phyloP scores from a whole-genome alignment of 30 jellyfish, hydroid and myxozoan genomes.

The Aurelia sp. region DNA sequence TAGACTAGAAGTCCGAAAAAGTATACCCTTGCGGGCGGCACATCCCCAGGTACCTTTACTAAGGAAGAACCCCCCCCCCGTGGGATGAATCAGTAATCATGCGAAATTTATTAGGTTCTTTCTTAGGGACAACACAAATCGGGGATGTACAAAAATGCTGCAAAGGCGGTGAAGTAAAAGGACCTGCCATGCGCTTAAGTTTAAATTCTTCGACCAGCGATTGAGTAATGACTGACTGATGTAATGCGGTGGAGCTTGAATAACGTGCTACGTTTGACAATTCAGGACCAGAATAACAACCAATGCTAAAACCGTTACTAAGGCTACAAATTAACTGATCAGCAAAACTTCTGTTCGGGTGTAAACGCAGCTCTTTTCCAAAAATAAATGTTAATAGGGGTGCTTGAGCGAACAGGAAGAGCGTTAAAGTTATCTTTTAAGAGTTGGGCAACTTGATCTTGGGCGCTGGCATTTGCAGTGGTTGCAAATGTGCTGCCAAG shows the following conservation, averaged over 20 bases:
- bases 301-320: conserved; percentile 20
- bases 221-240: neutral
- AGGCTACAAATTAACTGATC: neutral
- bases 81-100: conserved; percentile 44
- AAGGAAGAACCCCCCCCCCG: too few species aligned
- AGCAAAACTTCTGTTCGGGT: neutral
- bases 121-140: conserved; percentile 31
- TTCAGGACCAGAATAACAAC: conserved; percentile 39
- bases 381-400: conserved; percentile 16
- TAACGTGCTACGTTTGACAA: neutral
- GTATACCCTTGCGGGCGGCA: too few species aligned
- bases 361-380: neutral
- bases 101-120: conserved; percentile 4
- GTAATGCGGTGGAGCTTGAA: conserved; percentile 3
- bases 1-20: too few species aligned
- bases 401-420: neutral
- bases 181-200: conserved; percentile 38
- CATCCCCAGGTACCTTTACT: too few species aligned
- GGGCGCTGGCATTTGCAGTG: neutral
- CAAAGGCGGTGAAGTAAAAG: conserved; percentile 15
- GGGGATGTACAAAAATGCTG: conserved; percentile 37
- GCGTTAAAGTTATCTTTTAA: conserved; percentile 19
- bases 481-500: conserved; percentile 5
- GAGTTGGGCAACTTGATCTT: neutral
- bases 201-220: neutral